Percentiles rank a stretch among this genome's conserved stretches.
Conservation (phyloP, 2,888 invertebrate genomes). For the Pyrochroa serraticornis region DNA sequence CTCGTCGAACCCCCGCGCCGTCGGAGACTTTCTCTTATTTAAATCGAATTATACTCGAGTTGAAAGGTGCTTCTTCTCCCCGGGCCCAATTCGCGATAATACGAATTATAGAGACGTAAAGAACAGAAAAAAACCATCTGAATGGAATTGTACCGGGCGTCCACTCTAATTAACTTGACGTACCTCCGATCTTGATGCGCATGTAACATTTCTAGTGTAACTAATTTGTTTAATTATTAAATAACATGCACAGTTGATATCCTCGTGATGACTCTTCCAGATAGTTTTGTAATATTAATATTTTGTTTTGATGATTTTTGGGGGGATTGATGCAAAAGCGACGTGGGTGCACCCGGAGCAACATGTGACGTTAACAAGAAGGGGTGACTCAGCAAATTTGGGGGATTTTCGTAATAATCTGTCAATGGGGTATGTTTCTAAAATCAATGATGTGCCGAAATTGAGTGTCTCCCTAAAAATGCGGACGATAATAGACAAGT, state of each 20-base stretch:
- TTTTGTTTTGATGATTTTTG: not conserved
- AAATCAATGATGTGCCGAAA: slow-evolving; percentile 52
- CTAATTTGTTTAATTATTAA: slow-evolving; percentile 27
- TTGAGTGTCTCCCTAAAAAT: slow-evolving; percentile 37
- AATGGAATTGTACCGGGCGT: too few relatives aligned
- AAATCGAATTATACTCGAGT: slow-evolving; percentile 59
- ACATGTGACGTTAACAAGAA: slow-evolving; percentile 55
- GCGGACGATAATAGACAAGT: slow-evolving; percentile 11
- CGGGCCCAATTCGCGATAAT: slow-evolving; percentile 11
- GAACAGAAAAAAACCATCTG: too few relatives aligned
- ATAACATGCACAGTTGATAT: slow-evolving; percentile 25
- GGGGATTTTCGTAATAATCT: slow-evolving; percentile 52
- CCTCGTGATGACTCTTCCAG: slow-evolving; percentile 19
- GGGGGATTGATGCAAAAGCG: slow-evolving; percentile 9
- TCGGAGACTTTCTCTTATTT: slow-evolving; percentile 58
- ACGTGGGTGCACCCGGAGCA: slow-evolving; percentile 31
- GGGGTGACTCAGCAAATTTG: slow-evolving; percentile 55
- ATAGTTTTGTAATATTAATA: too few relatives aligned
- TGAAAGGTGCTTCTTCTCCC: slow-evolving; percentile 49
- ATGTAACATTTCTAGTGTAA: slow-evolving; percentile 25
- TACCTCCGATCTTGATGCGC: slow-evolving; percentile 1
- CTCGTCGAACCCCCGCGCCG: slow-evolving; percentile 38
- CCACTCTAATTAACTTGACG: not conserved
- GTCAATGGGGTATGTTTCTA: slow-evolving; percentile 52
- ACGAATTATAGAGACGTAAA: slow-evolving; percentile 3